These are phyloP conservation scores for Fissipunctia ypsillon DNA, from an alignment of 2,888 invertebrate genomes.

Conservation along the genomic window DNA sequence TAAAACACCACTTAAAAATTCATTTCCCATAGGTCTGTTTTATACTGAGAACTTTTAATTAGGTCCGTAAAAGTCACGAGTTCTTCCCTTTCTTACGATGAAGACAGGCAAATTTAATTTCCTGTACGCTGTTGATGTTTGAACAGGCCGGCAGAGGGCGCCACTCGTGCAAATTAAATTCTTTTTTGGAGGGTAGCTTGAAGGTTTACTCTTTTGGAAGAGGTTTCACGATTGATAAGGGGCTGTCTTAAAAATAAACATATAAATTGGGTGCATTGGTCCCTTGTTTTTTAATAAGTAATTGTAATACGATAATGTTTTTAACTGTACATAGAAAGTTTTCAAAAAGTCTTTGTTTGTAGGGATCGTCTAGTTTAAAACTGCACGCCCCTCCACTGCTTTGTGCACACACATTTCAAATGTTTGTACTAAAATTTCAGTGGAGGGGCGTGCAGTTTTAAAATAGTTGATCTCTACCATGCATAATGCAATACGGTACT, in stretches of 20 bases:
- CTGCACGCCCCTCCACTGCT: too few relatives aligned
- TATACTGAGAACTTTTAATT: constrained; percentile 57
- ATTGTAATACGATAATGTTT: neutral
- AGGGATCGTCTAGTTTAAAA: too few relatives aligned
- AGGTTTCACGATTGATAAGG: constrained; percentile 12
- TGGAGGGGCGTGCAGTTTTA: too few relatives aligned
- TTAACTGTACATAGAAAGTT: neutral
- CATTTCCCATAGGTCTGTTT: constrained; percentile 52
- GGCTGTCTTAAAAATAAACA: neutral
- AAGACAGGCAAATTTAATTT: constrained; percentile 57
- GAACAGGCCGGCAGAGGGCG: constrained; percentile 44
- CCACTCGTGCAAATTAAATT: constrained; percentile 39
- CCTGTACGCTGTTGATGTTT: constrained; percentile 56
- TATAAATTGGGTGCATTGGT: neutral
- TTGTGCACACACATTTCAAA: too few relatives aligned
- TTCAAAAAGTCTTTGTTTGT: neutral
- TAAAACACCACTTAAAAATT: constrained; percentile 41
- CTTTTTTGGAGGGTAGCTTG: constrained; percentile 31
- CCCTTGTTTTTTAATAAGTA: neutral
- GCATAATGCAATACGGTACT: too few relatives aligned
- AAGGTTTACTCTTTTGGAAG: constrained; percentile 28
- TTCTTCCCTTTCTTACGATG: constrained; percentile 33
- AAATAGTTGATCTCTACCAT: too few relatives aligned
- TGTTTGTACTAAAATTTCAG: too few relatives aligned
- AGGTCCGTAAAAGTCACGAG: constrained; percentile 48